phyloP scores from a whole-genome alignment of 2,113 vertebrate genomes.

The Pterophyllum scalare region DNA sequence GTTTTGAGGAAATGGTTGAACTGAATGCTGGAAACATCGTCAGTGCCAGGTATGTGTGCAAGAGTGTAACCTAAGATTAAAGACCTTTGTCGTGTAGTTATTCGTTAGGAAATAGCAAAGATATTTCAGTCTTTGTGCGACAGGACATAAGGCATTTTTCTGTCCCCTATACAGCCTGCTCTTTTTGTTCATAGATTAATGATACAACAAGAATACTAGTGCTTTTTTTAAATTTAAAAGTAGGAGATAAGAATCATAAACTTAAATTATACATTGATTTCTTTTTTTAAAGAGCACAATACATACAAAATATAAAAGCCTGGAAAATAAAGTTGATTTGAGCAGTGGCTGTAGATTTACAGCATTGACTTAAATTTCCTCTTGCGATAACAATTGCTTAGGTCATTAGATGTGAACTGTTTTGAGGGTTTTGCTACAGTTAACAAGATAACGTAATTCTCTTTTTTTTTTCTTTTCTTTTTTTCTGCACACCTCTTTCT shows the following conservation, averaged over 20 bases:
- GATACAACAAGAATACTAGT: background rate
- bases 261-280: background rate
- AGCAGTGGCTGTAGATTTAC: background rate
- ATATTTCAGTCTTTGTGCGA: background rate
- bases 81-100: background rate
- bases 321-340: background rate
- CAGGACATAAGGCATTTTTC: too few relatives aligned
- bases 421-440: background rate
- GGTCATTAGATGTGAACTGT: background rate
- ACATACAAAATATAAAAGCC: background rate
- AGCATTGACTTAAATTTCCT: background rate
- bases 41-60: conserved; percentile 89
- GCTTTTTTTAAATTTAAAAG: background rate
- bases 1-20: conserved; percentile 99
- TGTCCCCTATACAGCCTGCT: background rate
- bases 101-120: background rate
- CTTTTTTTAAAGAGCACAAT: background rate
- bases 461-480: background rate
- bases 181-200: background rate
- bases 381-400: background rate
- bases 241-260: background rate
- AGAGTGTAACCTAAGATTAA: background rate
- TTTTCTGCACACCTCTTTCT: background rate
- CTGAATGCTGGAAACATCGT: conserved; percentile 99
- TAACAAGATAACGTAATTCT: background rate